Evolutionary conservation across 2,888 invertebrate genomes (phyloP), one percentile per base, ranked within the genome.

Genomic region (Cyaniris semiargus): DNA sequence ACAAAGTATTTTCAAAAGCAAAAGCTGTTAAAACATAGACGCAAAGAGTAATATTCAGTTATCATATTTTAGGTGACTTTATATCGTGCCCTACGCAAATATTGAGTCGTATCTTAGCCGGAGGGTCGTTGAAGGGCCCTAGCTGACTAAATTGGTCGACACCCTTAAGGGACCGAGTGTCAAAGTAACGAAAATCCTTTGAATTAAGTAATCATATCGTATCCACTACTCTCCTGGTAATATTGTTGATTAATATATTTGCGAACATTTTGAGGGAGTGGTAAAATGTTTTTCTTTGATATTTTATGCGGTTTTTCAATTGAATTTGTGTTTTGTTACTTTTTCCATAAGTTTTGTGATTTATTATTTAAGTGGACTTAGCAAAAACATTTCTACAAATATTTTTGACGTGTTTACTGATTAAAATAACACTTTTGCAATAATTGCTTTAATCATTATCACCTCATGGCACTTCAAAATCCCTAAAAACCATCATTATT

Each of bases 161-260:
- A 21, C 72, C 72, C 72, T 44, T 38, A 23, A 72, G 72, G 72
- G 38, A 21, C 38, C 44, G 38, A 21, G 72, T 38, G 38, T 72
- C 72, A 72, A 44, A 72, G 34, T 71, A 34, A 71, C 71, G 72
- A 44, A 71, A 44, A 44, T 72, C 72, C 72, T 72, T 72, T 72
- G 44, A 72, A 72, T 72, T 72, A 72, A 72, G 38, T 21, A 72
- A 44, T 44, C 44, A 72, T n/a, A 72, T 44, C 44, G 38, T 38
- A 72, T 72, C 72, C 72, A 72, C 72, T 72, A 44, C 72, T 44
- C 21, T 66, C 58, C 10, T 15, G 66, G 23, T 66, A 66, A 66
- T 31, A 27, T 15, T 66, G 15, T 66, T 27, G 5, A 27, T 27
- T 66, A 66, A 27, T 66, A 21, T 21, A 31, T 66, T 31, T 66